Evolutionary conservation across 2,888 invertebrate genomes (phyloP).

Genomic region (Lamproptera curius): DNA sequence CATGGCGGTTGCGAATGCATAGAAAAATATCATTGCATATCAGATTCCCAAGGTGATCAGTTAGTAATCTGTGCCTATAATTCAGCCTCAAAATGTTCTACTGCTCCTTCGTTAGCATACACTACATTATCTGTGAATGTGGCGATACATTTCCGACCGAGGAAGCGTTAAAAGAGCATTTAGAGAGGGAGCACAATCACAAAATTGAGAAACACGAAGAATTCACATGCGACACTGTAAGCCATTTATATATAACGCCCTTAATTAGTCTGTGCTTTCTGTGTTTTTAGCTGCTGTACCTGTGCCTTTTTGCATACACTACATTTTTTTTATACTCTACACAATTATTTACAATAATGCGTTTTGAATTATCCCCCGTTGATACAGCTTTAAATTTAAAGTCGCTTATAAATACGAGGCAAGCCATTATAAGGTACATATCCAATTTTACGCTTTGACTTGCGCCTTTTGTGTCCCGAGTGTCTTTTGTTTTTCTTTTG

Average conservation of each 20-base stretch:
- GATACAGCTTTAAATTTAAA: no score
- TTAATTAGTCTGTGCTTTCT: conserved; percentile 13
- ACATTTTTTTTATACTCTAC: not conserved
- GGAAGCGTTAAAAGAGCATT: conserved; percentile 44
- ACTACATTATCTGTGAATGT: conserved; percentile 64
- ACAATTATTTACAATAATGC: not conserved
- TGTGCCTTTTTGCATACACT: not conserved
- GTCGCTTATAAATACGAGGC: no score
- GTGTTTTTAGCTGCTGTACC: conserved; percentile 2
- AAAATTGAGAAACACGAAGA: conserved; percentile 40
- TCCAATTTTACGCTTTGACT: no score
- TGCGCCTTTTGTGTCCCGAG: no score
- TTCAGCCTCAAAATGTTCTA: conserved; percentile 44
- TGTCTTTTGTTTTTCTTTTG: not conserved
- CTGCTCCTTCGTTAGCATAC: conserved; percentile 56
- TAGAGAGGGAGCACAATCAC: conserved; percentile 45
- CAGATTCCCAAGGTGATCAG: conserved; percentile 28
- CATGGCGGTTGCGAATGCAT: conserved; percentile 33
- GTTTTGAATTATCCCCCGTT: no score
- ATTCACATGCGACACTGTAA: conserved; percentile 33
- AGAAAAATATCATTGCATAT: conserved; percentile 30
- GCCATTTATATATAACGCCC: conserved; percentile 14
- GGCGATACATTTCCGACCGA: conserved; percentile 56
- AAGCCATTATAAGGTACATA: no score
- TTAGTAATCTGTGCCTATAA: conserved; percentile 49